Conservation (phyloP, 2,888 invertebrate genomes). For the Phortica magna region DNA sequence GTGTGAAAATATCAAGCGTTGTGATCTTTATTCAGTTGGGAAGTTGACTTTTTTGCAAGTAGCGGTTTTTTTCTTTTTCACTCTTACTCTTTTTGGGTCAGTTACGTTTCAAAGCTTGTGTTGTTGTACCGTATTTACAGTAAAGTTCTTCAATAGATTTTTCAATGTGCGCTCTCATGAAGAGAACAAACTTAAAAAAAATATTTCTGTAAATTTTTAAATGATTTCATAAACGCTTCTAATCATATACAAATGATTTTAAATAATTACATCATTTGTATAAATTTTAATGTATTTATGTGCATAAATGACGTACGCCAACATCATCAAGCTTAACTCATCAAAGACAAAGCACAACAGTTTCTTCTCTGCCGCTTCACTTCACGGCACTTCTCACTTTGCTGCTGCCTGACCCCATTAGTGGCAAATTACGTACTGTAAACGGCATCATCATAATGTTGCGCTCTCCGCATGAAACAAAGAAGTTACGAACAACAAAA, state of each 20-base stretch:
- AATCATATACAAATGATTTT: no score
- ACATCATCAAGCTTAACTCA: neutral
- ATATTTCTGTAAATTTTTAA: no score
- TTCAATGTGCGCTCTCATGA: no score
- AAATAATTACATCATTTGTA: no score
- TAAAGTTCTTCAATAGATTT: neutral
- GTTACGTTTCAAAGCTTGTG: neutral
- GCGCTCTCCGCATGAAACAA: neutral
- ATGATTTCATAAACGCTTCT: no score
- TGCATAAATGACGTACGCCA: no score
- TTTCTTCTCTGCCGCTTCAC: no score
- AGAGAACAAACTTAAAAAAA: no score
- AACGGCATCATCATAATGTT: neutral
- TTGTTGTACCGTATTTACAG: no score
- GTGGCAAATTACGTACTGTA: neutral
- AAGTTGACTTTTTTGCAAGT: conserved; percentile 12
- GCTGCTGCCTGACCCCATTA: neutral
- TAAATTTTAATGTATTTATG: no score
- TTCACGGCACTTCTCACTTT: neutral
- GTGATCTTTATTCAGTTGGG: conserved; percentile 29
- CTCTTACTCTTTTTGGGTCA: neutral
- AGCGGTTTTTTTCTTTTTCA: neutral
- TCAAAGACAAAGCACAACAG: neutral
- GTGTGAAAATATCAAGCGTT: conserved; percentile 31
- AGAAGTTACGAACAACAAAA: no score